Base-by-base conservation (phyloP, 2,113 vertebrate genomes). In the Pluvianellus socialis region DNA sequence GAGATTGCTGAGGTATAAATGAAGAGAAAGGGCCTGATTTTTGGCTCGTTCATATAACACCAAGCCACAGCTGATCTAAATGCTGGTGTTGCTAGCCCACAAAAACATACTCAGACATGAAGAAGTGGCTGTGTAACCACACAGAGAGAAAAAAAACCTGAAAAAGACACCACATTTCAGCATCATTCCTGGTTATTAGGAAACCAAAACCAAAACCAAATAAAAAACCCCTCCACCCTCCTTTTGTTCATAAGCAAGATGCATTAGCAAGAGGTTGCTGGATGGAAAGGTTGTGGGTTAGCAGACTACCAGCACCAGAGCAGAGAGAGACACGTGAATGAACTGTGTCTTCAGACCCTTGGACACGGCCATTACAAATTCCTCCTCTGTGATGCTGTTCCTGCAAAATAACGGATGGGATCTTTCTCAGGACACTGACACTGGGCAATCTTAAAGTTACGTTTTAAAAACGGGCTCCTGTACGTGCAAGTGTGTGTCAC, bases 21-120 rank as follows among this genome's bases (percentile, higher is more conserved):
- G 61, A 93, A 82, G 62, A 85, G 75, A 95, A n/a, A 79, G 19
- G 27, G 26, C 65, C 86, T 68, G 73, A 26, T 53, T 93, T 97
- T 91, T 89, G 83, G n/a, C 61, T 90, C 32, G 40, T 87, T 86
- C 63, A 66, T 14, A 19, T 88, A 73, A 94, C 15, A 33, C 49
- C 80, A 79, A 42, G 38, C 24, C 18, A 33, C 88, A 84, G 83
- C 70, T 92, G 90, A 94, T 56, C 24, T 77, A 71, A 95, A 72
- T 77, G 38, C 58, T 77, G 44, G n/a, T 62, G 44, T 32, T 88
- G 35, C 61, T 75, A 58, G 65, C 38, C 70, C 45, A 79, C 40
- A 47, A 91, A 94, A 94, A 3, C 45, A 84, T 84, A 72, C 72
- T 63, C 55, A 86, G 52, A n/a, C 40, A 23, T 14, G 27, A 80